phyloP scores from a whole-genome alignment of 2,113 vertebrate genomes.

The Tachuris rubrigastra region DNA sequence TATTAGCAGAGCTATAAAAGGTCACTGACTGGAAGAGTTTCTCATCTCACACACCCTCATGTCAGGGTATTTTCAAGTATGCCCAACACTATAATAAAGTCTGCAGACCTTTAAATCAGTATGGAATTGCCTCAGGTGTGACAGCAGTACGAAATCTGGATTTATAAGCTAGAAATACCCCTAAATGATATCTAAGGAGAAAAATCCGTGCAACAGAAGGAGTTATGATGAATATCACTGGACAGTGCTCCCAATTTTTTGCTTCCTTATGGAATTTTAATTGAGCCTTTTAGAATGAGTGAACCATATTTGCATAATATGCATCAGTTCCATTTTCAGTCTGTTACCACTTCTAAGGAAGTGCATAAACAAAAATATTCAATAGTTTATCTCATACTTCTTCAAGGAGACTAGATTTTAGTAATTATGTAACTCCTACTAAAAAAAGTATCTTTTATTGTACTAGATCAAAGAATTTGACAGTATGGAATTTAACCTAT shows the following conservation, averaged over 20 bases:
- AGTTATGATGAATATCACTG: background rate
- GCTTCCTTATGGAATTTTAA: background rate
- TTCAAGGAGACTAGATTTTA: background rate
- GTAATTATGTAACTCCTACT: background rate
- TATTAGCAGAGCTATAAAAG: background rate
- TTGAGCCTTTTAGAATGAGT: accelerated
- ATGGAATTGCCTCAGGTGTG: background rate
- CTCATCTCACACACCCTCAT: background rate
- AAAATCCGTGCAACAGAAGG: background rate
- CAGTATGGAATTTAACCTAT: background rate
- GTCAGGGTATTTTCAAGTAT: background rate
- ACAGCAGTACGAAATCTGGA: background rate
- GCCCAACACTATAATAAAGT: background rate
- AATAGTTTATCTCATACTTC: background rate
- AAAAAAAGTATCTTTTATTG: background rate
- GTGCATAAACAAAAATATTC: background rate
- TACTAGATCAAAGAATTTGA: background rate
- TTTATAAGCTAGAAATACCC: background rate
- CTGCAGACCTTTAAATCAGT: background rate
- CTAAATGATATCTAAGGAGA: background rate
- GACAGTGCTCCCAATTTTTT: background rate
- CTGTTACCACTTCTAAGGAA: background rate
- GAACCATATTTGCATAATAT: background rate
- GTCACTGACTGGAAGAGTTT: background rate
- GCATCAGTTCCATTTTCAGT: background rate